Evolutionary conservation across 2,113 vertebrate species (phyloP).

Genomic region (Arothron firmamentum): DNA sequence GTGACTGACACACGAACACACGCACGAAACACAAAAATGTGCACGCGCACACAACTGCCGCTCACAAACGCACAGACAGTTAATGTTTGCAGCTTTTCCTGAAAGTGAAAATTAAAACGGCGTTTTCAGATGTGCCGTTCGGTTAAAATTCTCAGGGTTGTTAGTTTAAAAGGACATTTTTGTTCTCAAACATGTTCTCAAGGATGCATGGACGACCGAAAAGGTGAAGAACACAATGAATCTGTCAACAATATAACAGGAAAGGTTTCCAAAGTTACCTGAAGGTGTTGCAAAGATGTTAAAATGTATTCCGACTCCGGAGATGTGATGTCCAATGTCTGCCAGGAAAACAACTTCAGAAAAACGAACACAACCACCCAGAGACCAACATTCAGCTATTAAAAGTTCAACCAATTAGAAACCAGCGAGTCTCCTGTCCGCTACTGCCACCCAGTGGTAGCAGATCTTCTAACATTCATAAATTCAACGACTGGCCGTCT

Average conservation of each 20-base stretch:
- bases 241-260: background rate
- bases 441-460: conserved; percentile 21
- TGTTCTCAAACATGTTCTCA: background rate
- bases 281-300: background rate
- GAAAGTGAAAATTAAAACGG: no score
- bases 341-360: conserved; percentile 14
- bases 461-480: background rate
- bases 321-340: conserved; percentile 14
- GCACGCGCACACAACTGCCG: no score
- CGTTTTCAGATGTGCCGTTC: no score
- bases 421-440: background rate
- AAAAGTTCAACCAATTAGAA: background rate
- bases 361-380: conserved; percentile 2
- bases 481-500: no score
- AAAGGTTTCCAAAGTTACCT: conserved; percentile 27
- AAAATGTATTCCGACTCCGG: background rate
- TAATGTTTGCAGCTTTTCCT: no score
- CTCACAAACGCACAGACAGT: no score
- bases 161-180: background rate
- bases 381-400: background rate
- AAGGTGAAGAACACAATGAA: background rate
- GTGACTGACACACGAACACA: background rate
- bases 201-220: background rate
- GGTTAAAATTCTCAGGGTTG: no score
- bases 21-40: background rate